Evolutionary conservation across 1,140 invertebrate genomes (phyloP).

Genomic region (Drosophila mayri): DNA sequence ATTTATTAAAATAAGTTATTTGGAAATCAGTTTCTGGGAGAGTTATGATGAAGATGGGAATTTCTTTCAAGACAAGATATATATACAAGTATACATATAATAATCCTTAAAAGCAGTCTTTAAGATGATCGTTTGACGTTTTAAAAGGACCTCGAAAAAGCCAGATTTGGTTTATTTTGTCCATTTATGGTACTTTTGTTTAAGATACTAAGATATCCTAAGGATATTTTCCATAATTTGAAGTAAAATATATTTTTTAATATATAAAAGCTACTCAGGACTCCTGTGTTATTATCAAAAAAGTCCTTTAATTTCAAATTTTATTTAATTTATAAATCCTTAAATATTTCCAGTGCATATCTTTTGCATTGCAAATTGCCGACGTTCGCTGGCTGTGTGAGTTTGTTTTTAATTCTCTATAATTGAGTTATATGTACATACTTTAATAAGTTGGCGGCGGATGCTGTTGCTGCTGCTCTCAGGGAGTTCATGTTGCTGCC

Average conservation of each 20-base stretch:
- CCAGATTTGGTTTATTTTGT: too few relatives aligned
- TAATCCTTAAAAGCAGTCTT: too few relatives aligned
- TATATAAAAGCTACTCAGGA: background rate
- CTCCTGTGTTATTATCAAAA: background rate
- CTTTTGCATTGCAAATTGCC: slow-evolving; percentile 75
- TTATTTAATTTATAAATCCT: background rate
- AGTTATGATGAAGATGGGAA: background rate
- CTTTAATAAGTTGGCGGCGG: slow-evolving; percentile 78
- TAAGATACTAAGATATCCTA: background rate
- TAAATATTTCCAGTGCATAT: slow-evolving; percentile 19
- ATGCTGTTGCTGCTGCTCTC: slow-evolving; percentile 47
- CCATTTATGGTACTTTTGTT: too few relatives aligned
- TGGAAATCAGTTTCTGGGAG: background rate
- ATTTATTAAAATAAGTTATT: background rate
- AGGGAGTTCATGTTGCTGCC: slow-evolving; percentile 42
- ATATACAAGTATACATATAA: too few relatives aligned
- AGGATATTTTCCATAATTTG: background rate
- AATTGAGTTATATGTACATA: slow-evolving; percentile 82
- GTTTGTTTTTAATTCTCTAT: slow-evolving; percentile 82
- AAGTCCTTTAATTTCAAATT: too few relatives aligned
- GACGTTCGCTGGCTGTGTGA: slow-evolving; percentile 62
- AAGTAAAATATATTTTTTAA: background rate
- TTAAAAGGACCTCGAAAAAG: too few relatives aligned
- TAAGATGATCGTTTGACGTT: too few relatives aligned
- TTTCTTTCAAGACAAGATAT: too few relatives aligned